These are phyloP conservation scores for Polyommatus iphigenia DNA, from an alignment of 2,888 invertebrate species.

Conservation along the genomic window DNA sequence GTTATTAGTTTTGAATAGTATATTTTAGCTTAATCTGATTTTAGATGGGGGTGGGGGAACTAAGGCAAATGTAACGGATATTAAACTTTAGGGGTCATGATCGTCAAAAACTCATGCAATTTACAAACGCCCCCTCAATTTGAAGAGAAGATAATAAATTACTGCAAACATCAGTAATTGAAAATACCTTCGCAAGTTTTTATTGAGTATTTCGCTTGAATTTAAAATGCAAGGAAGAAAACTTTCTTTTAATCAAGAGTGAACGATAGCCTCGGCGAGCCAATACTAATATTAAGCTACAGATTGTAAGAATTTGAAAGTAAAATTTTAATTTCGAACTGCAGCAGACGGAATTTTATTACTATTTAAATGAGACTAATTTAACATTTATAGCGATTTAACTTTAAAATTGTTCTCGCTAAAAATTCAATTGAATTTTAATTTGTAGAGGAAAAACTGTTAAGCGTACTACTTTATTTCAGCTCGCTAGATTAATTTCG, in stretches of 20 bases:
- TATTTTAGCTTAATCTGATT: too few relatives aligned
- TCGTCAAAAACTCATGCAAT: too few relatives aligned
- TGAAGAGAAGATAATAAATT: not conserved
- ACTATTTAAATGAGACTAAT: constrained; percentile 26
- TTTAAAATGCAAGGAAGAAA: constrained; percentile 4
- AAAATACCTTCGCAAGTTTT: not conserved
- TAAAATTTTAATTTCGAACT: constrained; percentile 23
- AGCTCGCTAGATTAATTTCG: not conserved
- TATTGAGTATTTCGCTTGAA: not conserved
- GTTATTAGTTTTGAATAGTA: too few relatives aligned
- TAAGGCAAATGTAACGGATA: too few relatives aligned
- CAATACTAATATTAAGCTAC: constrained; percentile 10
- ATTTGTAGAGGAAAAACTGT: not conserved
- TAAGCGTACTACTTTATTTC: not conserved
- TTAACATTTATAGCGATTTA: constrained; percentile 20
- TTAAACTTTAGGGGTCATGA: too few relatives aligned
- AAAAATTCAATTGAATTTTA: constrained; percentile 21
- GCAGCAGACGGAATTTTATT: constrained; percentile 21
- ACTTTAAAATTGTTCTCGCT: constrained; percentile 11
- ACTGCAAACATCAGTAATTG: not conserved
- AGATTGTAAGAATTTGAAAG: constrained; percentile 24
- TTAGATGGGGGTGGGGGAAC: too few relatives aligned
- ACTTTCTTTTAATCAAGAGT: constrained; percentile 5
- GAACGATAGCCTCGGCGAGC: not conserved
- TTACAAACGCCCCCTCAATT: not conserved